Evolutionary conservation across 2,113 vertebrate genomes (phyloP), one percentile per base, ranked within the genome.

Genomic region (Sula dactylatra): DNA sequence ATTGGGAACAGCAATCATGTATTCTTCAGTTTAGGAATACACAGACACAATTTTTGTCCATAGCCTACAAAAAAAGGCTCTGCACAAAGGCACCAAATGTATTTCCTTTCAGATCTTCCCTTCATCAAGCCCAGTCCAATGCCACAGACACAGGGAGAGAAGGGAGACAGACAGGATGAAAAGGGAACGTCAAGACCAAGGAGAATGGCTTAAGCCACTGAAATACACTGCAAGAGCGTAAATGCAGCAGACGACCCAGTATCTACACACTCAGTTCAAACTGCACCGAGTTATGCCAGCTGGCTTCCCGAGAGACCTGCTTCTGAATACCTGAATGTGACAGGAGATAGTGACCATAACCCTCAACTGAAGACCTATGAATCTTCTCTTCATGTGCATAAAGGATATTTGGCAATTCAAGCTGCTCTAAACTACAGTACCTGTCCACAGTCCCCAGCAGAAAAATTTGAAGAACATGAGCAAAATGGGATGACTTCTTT

Each of bases 1-100:
- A 22, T 74, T 88, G 38, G 69, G 56, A 94, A 61, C 66, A 92
- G 74, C 65, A 93, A 94, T 77, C 82, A 29, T 31, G 20, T 61
- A 87, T 85, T 94, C 61, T 82, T 88, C 55, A 62, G 74, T 88
- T 96, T 69, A 89, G 90, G 94, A 97, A 96, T 84, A 92, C 40
- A 93, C 22, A 96, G 90, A 31, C 88, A 97, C 64, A 72, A 52
- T 54, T 94, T 65, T 79, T 86, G 40, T 58, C 94, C 89, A 25
- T 24, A 82, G 31, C 47, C 56, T 94, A 70, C 32, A 66, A 73
- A 50, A 55, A 36, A 76, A 29, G 29, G 9, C n/a, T 54, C 11
- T 58, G 36, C 55, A 82, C n/a, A 92, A 96, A 97, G 83, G 40
- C 71, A 92, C 3, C 44, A 64, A 67, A 81, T 64, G 31, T 3